Evolutionary conservation across 2,797 vertebrate species (phyloP), one percentile per base, ranked within the genome.

Genomic region (Myotis myotis): DNA sequence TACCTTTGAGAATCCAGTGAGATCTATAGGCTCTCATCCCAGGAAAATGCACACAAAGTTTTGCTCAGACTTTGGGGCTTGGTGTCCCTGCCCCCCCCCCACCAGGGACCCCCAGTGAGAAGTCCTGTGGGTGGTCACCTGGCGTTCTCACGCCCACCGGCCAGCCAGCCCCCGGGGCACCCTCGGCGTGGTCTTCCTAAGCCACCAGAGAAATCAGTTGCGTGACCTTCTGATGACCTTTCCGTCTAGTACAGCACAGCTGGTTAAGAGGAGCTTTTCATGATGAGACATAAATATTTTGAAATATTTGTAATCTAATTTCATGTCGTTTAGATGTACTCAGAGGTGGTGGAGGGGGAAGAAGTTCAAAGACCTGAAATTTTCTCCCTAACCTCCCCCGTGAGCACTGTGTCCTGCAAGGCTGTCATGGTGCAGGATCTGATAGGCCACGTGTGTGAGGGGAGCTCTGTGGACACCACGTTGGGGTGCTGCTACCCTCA

Each of bases 381-480:
- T 53, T 51, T 41, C 44, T n/a, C 15, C 38, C 25, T 7, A 12
- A 10, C 17, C 1, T 19, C 28, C 64, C n/a, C 28, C 2, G 6
- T 2, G 38, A 76, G 53, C 41, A 44, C 19, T 2, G 4, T 47
- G 49, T 87, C 75, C 62, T 28, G 36, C 1, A n/a, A 49, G 55
- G 30, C 41, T 8, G 28, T 28, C 15, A 0, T 7, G 30, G n/a
- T 17, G 1, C 70, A 25, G 79, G n/a, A 16, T 15, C 28, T 5
- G 5, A 22, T 3, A 25, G 23, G 1, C 15, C 55, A 16, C 17
- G 23, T 4, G n/a, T 25, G 15, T 3, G 0, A 20, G 9, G 53
- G 62, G 19, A 38, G 36, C 3, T 8, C 8, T 25, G 8, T 2
- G 2, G 28, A 38, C 0, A 0, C 33, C 22, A 30, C 12, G 0